Evolutionary conservation across 2,113 vertebrate species (phyloP), one percentile per base, ranked within the genome.

Genomic region (Bubo bubo): DNA sequence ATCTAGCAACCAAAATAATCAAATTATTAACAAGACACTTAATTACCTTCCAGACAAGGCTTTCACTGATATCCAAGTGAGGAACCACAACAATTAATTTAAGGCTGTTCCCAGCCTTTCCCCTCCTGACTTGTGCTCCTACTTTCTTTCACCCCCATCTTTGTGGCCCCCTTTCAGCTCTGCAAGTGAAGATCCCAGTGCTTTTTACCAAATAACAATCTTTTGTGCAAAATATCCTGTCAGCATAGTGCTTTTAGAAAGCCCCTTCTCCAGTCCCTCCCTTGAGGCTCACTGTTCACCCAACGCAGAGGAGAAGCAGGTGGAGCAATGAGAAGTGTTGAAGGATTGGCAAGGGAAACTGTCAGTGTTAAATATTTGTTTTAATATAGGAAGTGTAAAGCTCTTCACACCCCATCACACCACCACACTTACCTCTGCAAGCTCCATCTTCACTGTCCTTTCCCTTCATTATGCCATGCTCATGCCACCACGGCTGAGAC

Each of bases 401-500:
- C 66, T 84, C 47, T 55, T 53, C n/a, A 49, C 28, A 50, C 0
- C 17, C 13, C 35, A 30, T 34, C 41, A 52, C 20, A 74, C 26
- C n/a, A 64, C 18, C 73, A 64, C 37, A n/a, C 26, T 63, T 23
- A 85, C 32, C 32, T 63, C 62, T 37, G 56, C 37, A 70, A 80
- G 7, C 63, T 56, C 76, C 14, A 8, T n/a, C 67, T 88, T 80
- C 39, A 37, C 23, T n/a, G 19, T 75, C 22, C 17, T 20, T 60
- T 86, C 37, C 70, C 58, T 67, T 45, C 32, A 4, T 30, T 79
- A 10, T 77, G 68, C 19, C 63, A 13, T 7, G 26, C 14, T 20
- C 3, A 6, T 8, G 56, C 37, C 37, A 82, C 32, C 26, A 19
- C 0, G 0, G 20, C 32, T 45, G 79, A 43, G 28, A 14, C 34